Evolutionary conservation across 2,888 invertebrate species (phyloP), one percentile per base, ranked within the genome.

Genomic region (Eupithecia dodoneata): DNA sequence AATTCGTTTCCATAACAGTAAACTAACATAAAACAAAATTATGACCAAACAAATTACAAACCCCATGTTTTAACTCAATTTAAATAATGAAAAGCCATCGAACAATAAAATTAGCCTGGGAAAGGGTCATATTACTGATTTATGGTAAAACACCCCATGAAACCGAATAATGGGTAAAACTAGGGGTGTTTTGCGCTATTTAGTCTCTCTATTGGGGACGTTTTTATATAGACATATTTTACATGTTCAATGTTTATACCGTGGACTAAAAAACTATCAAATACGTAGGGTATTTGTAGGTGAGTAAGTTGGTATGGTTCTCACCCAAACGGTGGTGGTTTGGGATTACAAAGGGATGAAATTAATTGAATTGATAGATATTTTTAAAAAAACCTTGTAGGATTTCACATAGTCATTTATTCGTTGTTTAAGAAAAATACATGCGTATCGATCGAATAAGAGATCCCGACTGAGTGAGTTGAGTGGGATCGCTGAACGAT

Each of bases 71-170:
- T 18, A 44, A 70, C 30, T 2, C 18, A 30, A 44, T 70, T 47
- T 45, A 84, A 71, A 80, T 82, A 87, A 88, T 86, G 85, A 87
- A 70, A 47, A 70, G 70, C 70, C 47, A 70, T 45, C 30, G 88
- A 88, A 86, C 83, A 85, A 88, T 86, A 82, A 85, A 87, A 88
- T 84, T 84, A 85, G 85, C 84, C 47, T 84, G 83, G 76, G 84
- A 84, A 87, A 88, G 89, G 89, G 90, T 92, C 86, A 80, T 82
- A 79, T 67, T 30, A 76, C 87, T 91, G 90, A 91, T 90, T 91
- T 91, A 91, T 91, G 81, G 81, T 85, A 78, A 84, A 86, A 81
- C 86, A 85, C 88, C 91, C 89, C 85, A 85, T 82, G 73, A 79
- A 74, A 74, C 44, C 49, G 45, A 30, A 72, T 42, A 42, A 65